Conservation (phyloP, 2,113 vertebrate genomes). For the Pogona vitticeps region DNA sequence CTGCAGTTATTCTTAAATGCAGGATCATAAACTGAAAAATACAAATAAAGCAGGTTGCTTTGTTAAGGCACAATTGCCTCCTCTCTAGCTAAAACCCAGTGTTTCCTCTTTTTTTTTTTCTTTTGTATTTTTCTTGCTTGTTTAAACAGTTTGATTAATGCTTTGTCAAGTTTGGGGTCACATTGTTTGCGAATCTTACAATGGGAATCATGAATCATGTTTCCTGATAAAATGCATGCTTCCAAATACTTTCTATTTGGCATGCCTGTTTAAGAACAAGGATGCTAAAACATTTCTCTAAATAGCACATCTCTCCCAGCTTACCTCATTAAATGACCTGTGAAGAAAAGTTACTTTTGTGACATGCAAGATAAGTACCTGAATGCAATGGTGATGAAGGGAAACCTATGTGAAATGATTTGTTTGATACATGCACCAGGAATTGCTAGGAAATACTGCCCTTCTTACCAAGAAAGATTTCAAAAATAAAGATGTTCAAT, state of each 20-base stretch:
- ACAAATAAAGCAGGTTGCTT: slow-evolving; percentile 20
- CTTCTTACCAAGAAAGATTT: neutral
- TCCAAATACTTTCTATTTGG: slow-evolving; percentile 1
- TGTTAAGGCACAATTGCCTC: neutral
- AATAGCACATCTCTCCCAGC: slow-evolving; percentile 25
- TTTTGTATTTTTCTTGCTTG: slow-evolving; percentile 39
- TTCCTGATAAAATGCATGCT: slow-evolving; percentile 23
- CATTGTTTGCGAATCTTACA: slow-evolving; percentile 42
- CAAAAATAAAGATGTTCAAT: neutral
- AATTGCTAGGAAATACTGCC: neutral
- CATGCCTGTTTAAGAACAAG: slow-evolving; percentile 13
- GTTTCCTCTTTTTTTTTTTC: slow-evolving; percentile 9
- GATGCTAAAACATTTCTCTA: slow-evolving; percentile 30
- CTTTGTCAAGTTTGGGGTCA: slow-evolving; percentile 47
- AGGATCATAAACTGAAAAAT: slow-evolving; percentile 38
- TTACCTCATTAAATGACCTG: slow-evolving; percentile 16
- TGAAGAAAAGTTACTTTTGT: slow-evolving; percentile 6
- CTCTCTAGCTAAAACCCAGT: slow-evolving; percentile 5
- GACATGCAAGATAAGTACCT: neutral
- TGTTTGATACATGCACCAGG: neutral
- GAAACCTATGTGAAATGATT: neutral
- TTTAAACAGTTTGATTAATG: slow-evolving; percentile 46
- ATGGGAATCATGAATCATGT: slow-evolving; percentile 38
- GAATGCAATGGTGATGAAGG: neutral
- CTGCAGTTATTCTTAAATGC: slow-evolving; percentile 31